These are phyloP conservation scores for Aradus depressus DNA, from an alignment of 2,888 invertebrate species.

Conservation along the genomic window DNA sequence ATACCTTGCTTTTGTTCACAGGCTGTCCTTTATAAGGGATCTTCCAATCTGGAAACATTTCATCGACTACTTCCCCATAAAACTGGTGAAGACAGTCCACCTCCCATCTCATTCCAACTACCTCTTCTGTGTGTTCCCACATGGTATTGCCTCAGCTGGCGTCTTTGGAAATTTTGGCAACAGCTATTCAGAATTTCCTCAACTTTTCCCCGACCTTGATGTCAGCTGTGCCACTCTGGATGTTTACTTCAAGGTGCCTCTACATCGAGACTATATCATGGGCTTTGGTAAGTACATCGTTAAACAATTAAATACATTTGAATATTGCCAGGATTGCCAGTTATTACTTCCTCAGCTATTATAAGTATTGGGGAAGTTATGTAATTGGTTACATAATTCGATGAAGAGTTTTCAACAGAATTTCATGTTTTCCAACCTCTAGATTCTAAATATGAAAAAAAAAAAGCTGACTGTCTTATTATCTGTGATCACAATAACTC, in stretches of 20 bases:
- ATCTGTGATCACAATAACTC: too few relatives aligned
- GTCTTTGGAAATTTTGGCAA: slow-evolving; percentile 68
- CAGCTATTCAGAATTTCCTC: slow-evolving; percentile 45
- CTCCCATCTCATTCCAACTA: slow-evolving; percentile 71
- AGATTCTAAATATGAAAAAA: too few relatives aligned
- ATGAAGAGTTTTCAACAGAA: too few relatives aligned
- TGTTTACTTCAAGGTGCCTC: slow-evolving; percentile 60
- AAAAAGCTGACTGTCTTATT: too few relatives aligned
- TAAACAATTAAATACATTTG: too few relatives aligned
- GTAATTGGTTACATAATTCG: too few relatives aligned
- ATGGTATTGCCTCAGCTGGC: slow-evolving; percentile 76
- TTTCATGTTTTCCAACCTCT: too few relatives aligned
- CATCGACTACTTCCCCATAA: slow-evolving; percentile 74
- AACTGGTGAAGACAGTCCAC: slow-evolving; percentile 69
- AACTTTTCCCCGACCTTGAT: slow-evolving; percentile 51
- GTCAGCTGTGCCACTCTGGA: slow-evolving; percentile 54
- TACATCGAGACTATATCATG: slow-evolving; percentile 48
- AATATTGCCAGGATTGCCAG: too few relatives aligned
- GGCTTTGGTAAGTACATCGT: slow-evolving; percentile 37
- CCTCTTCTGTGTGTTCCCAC: slow-evolving; percentile 78
- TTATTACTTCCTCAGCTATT: too few relatives aligned
- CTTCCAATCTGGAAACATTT: slow-evolving; percentile 61
- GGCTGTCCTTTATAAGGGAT: slow-evolving; percentile 50
- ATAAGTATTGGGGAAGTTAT: too few relatives aligned
- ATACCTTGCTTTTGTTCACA: slow-evolving; percentile 33